A percentile compares a stretch with the other conserved stretches of the same genome.
Evolutionary conservation across 2,888 invertebrate species (phyloP).

Genomic region (Orthonevra nobilis): DNA sequence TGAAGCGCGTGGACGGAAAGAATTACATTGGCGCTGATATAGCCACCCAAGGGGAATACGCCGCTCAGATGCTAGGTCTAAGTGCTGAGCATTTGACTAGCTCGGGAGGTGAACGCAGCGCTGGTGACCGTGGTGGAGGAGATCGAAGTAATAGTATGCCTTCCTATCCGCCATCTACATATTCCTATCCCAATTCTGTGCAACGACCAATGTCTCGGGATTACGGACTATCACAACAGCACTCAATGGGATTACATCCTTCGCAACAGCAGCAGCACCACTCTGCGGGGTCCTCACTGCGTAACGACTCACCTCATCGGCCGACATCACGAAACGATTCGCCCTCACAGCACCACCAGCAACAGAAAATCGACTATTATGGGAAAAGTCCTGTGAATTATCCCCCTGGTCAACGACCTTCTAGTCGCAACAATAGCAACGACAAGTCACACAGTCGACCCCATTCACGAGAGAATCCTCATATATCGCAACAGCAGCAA

Average conservation of each 20-base stretch:
- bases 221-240: slow-evolving; percentile 71
- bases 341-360: slow-evolving; percentile 72
- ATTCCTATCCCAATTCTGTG: slow-evolving; percentile 68
- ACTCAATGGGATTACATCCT: slow-evolving; percentile 54
- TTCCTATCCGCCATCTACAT: slow-evolving; percentile 70
- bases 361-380: slow-evolving; percentile 74
- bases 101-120: slow-evolving; percentile 49
- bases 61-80: slow-evolving; percentile 91
- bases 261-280: slow-evolving; percentile 64
- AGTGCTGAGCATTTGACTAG: slow-evolving; percentile 82
- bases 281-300: slow-evolving; percentile 62
- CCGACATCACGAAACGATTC: slow-evolving; percentile 77
- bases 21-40: slow-evolving; percentile 94
- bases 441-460: slow-evolving; percentile 75
- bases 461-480: slow-evolving; percentile 76
- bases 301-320: slow-evolving; percentile 74
- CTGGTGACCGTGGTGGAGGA: slow-evolving; percentile 30
- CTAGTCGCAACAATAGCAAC: slow-evolving; percentile 74
- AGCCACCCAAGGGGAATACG: slow-evolving; percentile 94
- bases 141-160: slow-evolving; percentile 40
- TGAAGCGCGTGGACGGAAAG: slow-evolving; percentile 94
- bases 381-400: slow-evolving; percentile 73
- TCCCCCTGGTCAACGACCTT: slow-evolving; percentile 70
- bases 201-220: slow-evolving; percentile 73
- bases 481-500: slow-evolving; percentile 71